Percentiles rank a stretch among this genome's conserved stretches.
Evolutionary conservation across 2,797 vertebrate genomes (phyloP).

Genomic region (Paramormyrops hopkinsi): DNA sequence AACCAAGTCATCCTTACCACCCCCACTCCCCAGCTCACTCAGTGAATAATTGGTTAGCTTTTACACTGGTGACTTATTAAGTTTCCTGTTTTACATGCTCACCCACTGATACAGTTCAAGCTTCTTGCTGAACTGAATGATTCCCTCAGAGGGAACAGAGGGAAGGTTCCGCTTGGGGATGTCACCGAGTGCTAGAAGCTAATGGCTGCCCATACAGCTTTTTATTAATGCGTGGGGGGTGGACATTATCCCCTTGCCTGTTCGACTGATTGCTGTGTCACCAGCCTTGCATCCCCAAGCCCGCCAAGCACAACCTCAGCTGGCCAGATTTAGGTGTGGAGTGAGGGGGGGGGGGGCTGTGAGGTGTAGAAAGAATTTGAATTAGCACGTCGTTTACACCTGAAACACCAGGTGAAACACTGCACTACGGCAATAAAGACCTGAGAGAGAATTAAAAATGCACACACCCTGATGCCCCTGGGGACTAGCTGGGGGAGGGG

Average conservation of each 20-base stretch:
- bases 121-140: neutral
- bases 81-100: neutral
- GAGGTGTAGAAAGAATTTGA: neutral
- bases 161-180: neutral
- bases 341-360: neutral
- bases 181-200: neutral
- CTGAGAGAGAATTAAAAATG: neutral
- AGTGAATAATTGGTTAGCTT: neutral
- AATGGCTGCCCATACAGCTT: neutral
- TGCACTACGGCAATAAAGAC: neutral
- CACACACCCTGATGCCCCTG: neutral
- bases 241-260: neutral
- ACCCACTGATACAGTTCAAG: neutral
- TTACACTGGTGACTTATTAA: slow-evolving; percentile 9
- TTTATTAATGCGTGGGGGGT: neutral
- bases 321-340: neutral
- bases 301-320: neutral
- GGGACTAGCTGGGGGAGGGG: neutral
- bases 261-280: neutral
- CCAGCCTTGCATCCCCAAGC: neutral
- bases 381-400: neutral
- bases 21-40: neutral
- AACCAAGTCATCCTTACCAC: neutral
- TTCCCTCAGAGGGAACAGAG: neutral
- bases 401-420: neutral